These are phyloP conservation scores for Panopea generosa DNA, from an alignment of 2,888 invertebrate species.

Conservation along the genomic window DNA sequence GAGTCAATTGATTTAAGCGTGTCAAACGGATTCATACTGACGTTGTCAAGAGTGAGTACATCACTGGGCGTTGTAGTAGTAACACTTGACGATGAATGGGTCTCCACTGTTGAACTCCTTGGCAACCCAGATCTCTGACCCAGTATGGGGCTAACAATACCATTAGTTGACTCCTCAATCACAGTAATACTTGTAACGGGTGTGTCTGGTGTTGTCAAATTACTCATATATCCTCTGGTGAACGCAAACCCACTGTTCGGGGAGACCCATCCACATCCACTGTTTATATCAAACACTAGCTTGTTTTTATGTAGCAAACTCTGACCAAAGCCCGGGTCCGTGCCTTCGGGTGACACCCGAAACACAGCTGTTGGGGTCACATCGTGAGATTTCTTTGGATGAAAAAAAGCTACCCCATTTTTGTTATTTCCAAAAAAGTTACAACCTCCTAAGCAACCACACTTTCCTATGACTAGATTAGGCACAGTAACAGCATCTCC, in stretches of 20 bases:
- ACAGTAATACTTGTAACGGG: constrained; percentile 69
- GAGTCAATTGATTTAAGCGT: constrained; percentile 46
- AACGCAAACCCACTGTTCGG: constrained; percentile 74
- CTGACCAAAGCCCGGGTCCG: constrained; percentile 96
- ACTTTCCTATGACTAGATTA: constrained; percentile 87
- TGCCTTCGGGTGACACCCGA: constrained; percentile 77
- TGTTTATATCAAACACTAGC: constrained; percentile 95
- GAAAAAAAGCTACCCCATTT: constrained; percentile 95
- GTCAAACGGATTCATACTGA: constrained; percentile 61
- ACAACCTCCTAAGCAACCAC: constrained; percentile 98
- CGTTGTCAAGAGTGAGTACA: constrained; percentile 26
- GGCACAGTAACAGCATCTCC: constrained; percentile 85
- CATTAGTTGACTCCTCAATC: constrained; percentile 37
- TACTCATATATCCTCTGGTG: constrained; percentile 81
- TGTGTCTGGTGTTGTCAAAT: constrained; percentile 75
- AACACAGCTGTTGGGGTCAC: constrained; percentile 73
- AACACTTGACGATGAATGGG: constrained; percentile 60
- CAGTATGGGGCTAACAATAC: constrained; percentile 1
- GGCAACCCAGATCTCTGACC: background rate
- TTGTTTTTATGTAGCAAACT: constrained; percentile 95
- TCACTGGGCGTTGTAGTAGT: constrained; percentile 45
- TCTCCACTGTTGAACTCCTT: constrained; percentile 49
- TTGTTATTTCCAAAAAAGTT: constrained; percentile 96
- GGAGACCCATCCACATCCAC: constrained; percentile 89
- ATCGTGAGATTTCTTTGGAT: constrained; percentile 87